Conservation (phyloP, 2,888 invertebrate genomes). For the Caenorhabditis wallacei region DNA sequence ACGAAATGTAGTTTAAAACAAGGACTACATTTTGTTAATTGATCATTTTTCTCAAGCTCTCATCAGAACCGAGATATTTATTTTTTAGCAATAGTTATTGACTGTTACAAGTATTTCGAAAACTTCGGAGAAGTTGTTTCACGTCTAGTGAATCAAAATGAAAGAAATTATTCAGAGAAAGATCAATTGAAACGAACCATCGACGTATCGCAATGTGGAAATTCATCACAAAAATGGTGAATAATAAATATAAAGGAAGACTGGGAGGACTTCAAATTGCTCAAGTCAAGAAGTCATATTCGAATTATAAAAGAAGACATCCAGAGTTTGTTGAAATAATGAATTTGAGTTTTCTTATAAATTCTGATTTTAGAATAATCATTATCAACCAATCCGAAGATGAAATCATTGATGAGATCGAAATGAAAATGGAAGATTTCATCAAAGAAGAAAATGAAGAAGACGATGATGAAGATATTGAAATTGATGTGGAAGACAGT, state of each 20-base stretch:
- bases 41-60: no score
- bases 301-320: constrained; percentile 66
- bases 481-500: not conserved
- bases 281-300: constrained; percentile 69
- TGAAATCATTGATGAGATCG: not conserved
- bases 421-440: not conserved
- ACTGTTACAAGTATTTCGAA: no score
- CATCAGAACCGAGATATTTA: no score
- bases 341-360: not conserved
- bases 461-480: not conserved
- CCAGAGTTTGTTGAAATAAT: constrained; percentile 19
- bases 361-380: not conserved
- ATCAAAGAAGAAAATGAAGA: not conserved
- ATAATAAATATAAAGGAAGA: not conserved
- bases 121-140: no score
- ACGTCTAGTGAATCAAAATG: no score
- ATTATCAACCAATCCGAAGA: not conserved
- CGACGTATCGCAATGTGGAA: constrained; percentile 47
- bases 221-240: constrained; percentile 5
- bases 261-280: not conserved
- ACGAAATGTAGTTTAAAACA: no score
- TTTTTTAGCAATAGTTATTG: no score
- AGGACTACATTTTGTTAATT: no score
- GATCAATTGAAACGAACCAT: constrained; percentile 11
- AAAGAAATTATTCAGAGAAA: constrained; percentile 55